Evolutionary conservation across 2,113 vertebrate genomes (phyloP).

Genomic region (Hemiprocne comata): DNA sequence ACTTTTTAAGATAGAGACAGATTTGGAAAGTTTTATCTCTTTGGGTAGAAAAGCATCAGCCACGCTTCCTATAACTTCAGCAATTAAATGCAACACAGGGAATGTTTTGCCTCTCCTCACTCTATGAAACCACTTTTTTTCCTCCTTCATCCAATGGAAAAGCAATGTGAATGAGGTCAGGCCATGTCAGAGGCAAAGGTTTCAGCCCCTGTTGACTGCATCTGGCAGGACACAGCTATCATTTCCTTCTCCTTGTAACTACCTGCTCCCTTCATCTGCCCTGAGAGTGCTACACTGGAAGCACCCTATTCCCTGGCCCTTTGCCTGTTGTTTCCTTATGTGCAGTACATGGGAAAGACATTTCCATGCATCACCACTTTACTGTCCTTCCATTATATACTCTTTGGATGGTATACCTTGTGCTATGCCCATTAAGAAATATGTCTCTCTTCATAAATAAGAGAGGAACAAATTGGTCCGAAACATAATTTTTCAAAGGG

Average conservation of each 20-base stretch:
- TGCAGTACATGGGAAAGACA: neutral
- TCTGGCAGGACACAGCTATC: neutral
- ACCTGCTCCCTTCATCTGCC: neutral
- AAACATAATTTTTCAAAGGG: neutral
- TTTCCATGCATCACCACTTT: neutral
- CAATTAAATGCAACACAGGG: neutral
- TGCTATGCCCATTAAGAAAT: neutral
- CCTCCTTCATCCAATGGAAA: neutral
- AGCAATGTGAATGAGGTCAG: neutral
- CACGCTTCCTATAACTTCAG: neutral
- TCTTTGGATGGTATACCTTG: neutral
- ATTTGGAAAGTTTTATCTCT: neutral
- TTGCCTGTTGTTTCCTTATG: fast-evolving
- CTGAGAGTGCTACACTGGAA: neutral
- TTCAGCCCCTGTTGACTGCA: neutral
- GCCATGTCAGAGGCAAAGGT: neutral
- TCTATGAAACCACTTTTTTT: neutral
- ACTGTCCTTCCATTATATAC: no score
- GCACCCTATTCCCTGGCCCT: neutral
- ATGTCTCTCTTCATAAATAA: neutral
- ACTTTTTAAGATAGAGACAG: neutral
- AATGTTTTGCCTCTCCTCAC: neutral
- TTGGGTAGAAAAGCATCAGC: neutral
- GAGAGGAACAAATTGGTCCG: neutral
- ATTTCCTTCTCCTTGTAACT: neutral